Base-by-base conservation (phyloP, 37 sponge, comb jelly and placozoan species). In the Haliclona indistincta region DNA sequence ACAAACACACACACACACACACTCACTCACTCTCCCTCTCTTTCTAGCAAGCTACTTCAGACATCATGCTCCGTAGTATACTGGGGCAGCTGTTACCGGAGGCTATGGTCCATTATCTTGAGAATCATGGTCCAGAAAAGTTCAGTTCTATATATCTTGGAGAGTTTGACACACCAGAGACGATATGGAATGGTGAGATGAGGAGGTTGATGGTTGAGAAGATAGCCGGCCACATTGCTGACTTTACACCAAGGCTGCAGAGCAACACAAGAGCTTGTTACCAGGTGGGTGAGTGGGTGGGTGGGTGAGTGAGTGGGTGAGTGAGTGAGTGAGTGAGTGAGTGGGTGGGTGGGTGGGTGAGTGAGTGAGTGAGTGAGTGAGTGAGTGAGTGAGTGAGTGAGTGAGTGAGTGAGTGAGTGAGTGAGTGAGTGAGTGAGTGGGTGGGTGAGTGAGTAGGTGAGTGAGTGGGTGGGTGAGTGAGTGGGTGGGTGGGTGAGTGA, bases 131-230 rank as follows among this genome's bases (percentile, higher is more conserved):
- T n/a, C 81, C 99, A 2, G 90, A 84, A 52, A 96, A 96, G 84
- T 99, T 99, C 79, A 83, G 91, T 56, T 97, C 96, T 71, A 92
- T 83, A 20, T 99, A 91, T 80, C 87, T 99, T 22, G 99, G 99
- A 19, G 99, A 99, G 64, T 99, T 96, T 81, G 99, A 99, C 69
- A 99, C 96, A 4, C 99, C 99, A 51, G 99, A 99, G 80, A 91
- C 99, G 13, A 99, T 99, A 60, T 99, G 99, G 99, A 94, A 66
- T 70, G 86, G 87, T 56, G 99, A 99, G 80, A 99, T 99, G 99
- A 77, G 99, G 70, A 73, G 94, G 40, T 56, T 96, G 80, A 93
- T 99, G 97, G 96, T 99, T 64, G 94, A 93, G 86, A 93, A 93
- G 88, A 91, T 99, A 34, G 96, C 99, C 0, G 84, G 83, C 26